Percentiles rank a stretch among this genome's conserved stretches.
These are phyloP conservation scores for Turritopsis dohrnii DNA, from an alignment of 30 jellyfish, hydroid and myxozoan genomes.

Conservation along the genomic window DNA sequence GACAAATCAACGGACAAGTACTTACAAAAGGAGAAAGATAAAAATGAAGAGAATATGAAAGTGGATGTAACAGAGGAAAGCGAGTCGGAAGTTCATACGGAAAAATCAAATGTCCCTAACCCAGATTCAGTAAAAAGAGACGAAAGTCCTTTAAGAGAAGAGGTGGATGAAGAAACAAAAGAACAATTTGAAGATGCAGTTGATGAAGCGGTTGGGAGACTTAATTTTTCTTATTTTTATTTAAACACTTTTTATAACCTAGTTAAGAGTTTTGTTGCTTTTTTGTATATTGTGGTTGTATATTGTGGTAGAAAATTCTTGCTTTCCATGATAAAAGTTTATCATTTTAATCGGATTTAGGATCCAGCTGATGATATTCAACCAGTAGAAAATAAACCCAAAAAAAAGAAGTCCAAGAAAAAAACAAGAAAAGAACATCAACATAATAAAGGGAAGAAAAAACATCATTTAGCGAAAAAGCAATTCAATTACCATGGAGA, in stretches of 20 bases:
- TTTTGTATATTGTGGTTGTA: too few species aligned
- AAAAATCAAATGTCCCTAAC: constrained; percentile 21
- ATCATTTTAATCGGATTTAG: not conserved
- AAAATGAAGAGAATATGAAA: not conserved
- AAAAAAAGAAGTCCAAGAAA: not conserved
- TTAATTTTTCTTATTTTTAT: not conserved
- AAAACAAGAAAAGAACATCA: not conserved
- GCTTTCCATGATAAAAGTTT: too few species aligned
- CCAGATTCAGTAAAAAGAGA: not conserved
- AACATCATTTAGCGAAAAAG: constrained; percentile 15
- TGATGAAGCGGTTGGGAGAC: constrained; percentile 21
- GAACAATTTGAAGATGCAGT: constrained; percentile 64
- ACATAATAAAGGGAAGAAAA: not conserved
- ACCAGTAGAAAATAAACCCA: not conserved
- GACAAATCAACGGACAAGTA: constrained; percentile 37
- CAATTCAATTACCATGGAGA: constrained; percentile 34
- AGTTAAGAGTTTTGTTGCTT: not conserved
- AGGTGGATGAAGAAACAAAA: constrained; percentile 57
- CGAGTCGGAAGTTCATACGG: constrained; percentile 36
- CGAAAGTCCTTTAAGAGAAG: not conserved
- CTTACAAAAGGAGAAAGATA: constrained; percentile 16
- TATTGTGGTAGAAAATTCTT: too few species aligned
- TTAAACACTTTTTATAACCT: not conserved
- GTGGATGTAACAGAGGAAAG: constrained; percentile 39
- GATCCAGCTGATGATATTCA: not conserved